Conservation (phyloP, 2,797 vertebrate genomes). For the Smutsia temminckii region DNA sequence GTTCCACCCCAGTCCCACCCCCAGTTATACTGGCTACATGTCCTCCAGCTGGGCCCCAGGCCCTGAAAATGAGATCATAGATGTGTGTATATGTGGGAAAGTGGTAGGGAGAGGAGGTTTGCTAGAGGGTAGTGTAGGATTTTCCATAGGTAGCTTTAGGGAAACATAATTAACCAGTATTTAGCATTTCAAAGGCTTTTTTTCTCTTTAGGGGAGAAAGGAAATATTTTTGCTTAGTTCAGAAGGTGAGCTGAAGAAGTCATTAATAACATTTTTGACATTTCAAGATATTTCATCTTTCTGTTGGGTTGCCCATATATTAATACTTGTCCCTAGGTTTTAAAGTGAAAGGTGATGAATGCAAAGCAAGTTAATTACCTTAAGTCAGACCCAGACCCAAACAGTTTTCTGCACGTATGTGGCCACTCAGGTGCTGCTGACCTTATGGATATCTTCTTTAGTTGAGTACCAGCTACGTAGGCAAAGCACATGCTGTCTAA, state of each 20-base stretch:
- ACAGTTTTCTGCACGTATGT: neutral
- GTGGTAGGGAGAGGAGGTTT: neutral
- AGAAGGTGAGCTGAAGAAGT: neutral
- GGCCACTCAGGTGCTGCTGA: neutral
- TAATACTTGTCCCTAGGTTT: neutral
- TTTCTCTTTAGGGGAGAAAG: neutral
- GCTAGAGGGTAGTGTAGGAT: neutral
- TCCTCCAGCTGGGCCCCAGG: neutral
- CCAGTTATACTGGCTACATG: neutral
- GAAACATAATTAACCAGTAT: neutral
- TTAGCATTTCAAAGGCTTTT: slow-evolving; percentile 23
- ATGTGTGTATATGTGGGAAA: neutral
- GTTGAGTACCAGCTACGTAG: neutral
- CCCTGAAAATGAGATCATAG: neutral
- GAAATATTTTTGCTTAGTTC: slow-evolving; percentile 14
- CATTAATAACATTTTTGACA: slow-evolving; percentile 20
- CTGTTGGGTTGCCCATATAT: neutral
- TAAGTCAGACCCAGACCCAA: neutral
- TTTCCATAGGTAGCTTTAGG: neutral
- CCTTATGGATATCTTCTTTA: neutral
- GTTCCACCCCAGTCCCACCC: neutral
- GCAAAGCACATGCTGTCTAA: neutral
- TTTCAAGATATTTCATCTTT: slow-evolving; percentile 16
- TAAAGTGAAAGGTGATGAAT: neutral
- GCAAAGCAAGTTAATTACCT: neutral